Evolutionary conservation across 2,888 invertebrate genomes (phyloP).

Genomic region (Sesia bembeciformis): DNA sequence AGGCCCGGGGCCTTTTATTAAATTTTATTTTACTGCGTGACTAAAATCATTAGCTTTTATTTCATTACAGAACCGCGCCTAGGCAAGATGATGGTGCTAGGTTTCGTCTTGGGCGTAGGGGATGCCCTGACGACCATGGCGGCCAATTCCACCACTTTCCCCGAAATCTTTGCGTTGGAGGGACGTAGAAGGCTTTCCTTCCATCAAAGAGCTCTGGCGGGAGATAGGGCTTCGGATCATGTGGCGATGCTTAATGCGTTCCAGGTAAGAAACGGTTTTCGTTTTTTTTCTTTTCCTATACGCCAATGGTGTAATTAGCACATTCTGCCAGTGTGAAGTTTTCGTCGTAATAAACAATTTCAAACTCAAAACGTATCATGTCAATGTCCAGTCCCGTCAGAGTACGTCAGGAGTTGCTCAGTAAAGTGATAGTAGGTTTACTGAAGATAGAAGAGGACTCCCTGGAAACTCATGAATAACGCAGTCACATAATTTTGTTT

Average conservation of each 20-base stretch:
- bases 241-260: slow-evolving; percentile 95
- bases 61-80: slow-evolving; percentile 84
- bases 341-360: no score
- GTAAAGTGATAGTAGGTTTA: no score
- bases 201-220: slow-evolving; percentile 90
- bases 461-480: no score
- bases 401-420: no score
- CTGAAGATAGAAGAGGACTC: no score
- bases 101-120: slow-evolving; percentile 92
- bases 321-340: no score
- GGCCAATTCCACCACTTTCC: slow-evolving; percentile 95
- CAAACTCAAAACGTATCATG: no score
- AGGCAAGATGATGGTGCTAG: slow-evolving; percentile 97
- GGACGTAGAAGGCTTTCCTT: slow-evolving; percentile 84
- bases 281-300: no score
- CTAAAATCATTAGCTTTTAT: background rate
- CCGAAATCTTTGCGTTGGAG: slow-evolving; percentile 92
- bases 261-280: slow-evolving; percentile 63
- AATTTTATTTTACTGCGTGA: background rate
- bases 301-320: no score
- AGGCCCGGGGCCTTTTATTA: background rate
- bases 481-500: no score
- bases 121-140: slow-evolving; percentile 95
- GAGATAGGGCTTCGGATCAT: slow-evolving; percentile 93
- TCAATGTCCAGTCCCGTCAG: no score